Evolutionary conservation across 2,888 invertebrate species (phyloP).

Genomic region (Drosophila borealis): DNA sequence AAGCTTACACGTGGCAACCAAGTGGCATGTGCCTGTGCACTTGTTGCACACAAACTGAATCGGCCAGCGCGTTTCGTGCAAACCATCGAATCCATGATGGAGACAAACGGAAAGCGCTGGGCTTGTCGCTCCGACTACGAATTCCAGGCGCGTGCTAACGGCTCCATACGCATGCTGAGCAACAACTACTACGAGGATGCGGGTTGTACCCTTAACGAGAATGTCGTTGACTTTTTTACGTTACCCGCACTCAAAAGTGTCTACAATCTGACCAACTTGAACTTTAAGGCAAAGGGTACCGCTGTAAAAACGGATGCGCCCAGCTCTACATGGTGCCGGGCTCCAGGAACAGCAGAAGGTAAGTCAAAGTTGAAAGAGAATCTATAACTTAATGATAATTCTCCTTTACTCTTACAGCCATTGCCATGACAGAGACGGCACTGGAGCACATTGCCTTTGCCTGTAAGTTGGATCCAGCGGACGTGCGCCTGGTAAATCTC

Average conservation of each 20-base stretch:
- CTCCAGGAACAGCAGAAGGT: conserved; percentile 88
- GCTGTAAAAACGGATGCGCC: conserved; percentile 89
- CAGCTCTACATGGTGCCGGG: conserved; percentile 89
- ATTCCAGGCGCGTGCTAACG: conserved; percentile 87
- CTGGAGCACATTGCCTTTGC: conserved; percentile 88
- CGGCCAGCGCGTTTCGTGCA: conserved; percentile 90
- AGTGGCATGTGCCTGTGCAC: conserved; percentile 88
- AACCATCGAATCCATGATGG: conserved; percentile 90
- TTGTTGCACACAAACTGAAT: conserved; percentile 87
- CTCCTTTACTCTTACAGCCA: conserved; percentile 37
- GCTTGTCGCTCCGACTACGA: conserved; percentile 88
- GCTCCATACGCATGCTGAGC: conserved; percentile 89
- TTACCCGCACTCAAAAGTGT: conserved; percentile 85
- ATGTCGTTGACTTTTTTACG: conserved; percentile 76
- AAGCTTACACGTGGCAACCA: conserved; percentile 89
- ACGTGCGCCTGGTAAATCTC: conserved; percentile 87
- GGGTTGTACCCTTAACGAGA: conserved; percentile 87
- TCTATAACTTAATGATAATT: not conserved
- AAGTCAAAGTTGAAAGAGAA: not conserved
- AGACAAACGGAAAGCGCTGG: conserved; percentile 88
- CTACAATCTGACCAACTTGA: conserved; percentile 87
- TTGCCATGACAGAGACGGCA: conserved; percentile 87
- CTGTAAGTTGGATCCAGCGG: conserved; percentile 86
- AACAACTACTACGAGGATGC: conserved; percentile 86
- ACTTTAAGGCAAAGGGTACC: conserved; percentile 88